phyloP scores from a whole-genome alignment of 2,797 vertebrate species.

The Decapterus maruadsi region DNA sequence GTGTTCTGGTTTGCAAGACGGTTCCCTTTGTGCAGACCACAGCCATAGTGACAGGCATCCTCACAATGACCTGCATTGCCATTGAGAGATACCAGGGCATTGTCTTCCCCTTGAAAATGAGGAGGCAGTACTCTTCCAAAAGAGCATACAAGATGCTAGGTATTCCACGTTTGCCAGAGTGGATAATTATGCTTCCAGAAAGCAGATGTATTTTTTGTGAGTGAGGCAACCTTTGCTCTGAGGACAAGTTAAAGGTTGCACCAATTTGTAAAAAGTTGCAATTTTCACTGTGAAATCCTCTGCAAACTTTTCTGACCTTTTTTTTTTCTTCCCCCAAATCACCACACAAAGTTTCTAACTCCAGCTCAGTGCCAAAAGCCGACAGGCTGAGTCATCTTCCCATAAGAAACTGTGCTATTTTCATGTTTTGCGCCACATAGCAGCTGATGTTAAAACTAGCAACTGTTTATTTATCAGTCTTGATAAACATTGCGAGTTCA shows the following conservation, averaged over 20 bases:
- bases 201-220: neutral
- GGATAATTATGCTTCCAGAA: neutral
- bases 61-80: slow-evolving; percentile 91
- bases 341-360: neutral
- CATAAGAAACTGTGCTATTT: too few species aligned
- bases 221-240: neutral
- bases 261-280: neutral
- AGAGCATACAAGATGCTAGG: slow-evolving; percentile 89
- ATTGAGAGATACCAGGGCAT: slow-evolving; percentile 90
- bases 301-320: neutral
- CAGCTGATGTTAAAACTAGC: too few species aligned
- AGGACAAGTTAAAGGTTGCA: neutral
- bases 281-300: neutral
- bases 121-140: slow-evolving; percentile 85
- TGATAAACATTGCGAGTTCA: too few species aligned
- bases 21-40: slow-evolving; percentile 90
- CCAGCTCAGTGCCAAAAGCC: neutral
- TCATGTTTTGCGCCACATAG: too few species aligned
- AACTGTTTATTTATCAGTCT: too few species aligned
- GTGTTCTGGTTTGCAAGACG: slow-evolving; percentile 88
- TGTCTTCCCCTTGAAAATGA: slow-evolving; percentile 89
- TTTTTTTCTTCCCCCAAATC: too few species aligned
- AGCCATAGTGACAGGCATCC: slow-evolving; percentile 88
- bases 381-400: neutral
- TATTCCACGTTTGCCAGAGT: slow-evolving; percentile 48